Percentiles rank a stretch among this genome's conserved stretches.
phyloP scores from a whole-genome alignment of 2,797 vertebrate species.

The Kryptopterus vitreolus region DNA sequence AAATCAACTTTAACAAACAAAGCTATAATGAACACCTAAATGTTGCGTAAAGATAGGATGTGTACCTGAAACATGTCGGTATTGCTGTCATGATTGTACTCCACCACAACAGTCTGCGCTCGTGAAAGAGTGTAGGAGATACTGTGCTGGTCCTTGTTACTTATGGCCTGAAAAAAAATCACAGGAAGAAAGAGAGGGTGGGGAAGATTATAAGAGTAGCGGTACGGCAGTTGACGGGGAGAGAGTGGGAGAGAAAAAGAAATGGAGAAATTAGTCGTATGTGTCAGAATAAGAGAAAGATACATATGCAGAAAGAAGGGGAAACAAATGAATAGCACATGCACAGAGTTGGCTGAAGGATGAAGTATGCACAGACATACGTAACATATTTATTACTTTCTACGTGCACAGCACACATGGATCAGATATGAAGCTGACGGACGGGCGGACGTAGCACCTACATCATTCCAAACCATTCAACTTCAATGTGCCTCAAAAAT shows the following conservation, averaged over 20 bases:
- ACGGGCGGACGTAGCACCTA: not conserved
- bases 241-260: not conserved
- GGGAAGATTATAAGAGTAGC: not conserved
- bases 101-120: slow-evolving; percentile 95
- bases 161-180: slow-evolving; percentile 90
- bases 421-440: not conserved
- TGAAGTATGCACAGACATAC: not conserved
- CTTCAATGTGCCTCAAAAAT: not conserved
- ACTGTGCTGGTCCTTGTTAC: slow-evolving; percentile 99
- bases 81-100: slow-evolving; percentile 96
- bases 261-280: not conserved
- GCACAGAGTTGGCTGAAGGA: not conserved
- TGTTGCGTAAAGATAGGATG: not conserved
- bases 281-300: not conserved
- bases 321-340: not conserved
- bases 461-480: not conserved
- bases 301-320: not conserved
- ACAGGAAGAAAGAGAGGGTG: not conserved
- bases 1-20: not conserved
- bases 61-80: slow-evolving; percentile 99
- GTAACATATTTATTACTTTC: not conserved
- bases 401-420: not conserved
- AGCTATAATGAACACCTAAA: too few relatives aligned
- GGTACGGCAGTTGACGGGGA: too few relatives aligned
- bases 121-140: slow-evolving; percentile 97